A percentile compares a stretch with the other conserved stretches of the same genome.
phyloP scores from a whole-genome alignment of 92 coral and sea anemone species.

The Zoanthus solanderi region DNA sequence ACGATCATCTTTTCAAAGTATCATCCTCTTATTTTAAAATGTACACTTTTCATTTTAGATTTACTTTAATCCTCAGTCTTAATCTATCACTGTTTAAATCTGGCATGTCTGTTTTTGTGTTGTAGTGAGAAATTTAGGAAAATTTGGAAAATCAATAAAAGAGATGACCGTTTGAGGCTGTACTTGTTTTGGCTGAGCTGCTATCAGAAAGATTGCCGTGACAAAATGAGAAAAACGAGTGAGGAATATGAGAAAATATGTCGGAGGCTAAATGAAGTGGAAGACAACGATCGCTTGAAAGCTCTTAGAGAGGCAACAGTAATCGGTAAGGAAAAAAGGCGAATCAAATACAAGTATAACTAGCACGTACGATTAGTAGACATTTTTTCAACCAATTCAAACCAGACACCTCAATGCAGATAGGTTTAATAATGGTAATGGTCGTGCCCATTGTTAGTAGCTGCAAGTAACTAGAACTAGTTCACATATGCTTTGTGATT shows the following conservation, averaged over 20 bases:
- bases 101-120: neutral
- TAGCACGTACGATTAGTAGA: neutral
- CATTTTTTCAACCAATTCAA: no score
- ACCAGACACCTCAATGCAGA: no score
- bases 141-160: conserved; percentile 32
- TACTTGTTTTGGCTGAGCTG: conserved; percentile 78
- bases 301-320: conserved; percentile 76
- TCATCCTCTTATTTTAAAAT: no score
- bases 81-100: no score
- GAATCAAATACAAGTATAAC: neutral
- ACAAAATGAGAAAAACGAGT: conserved; percentile 50
- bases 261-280: conserved; percentile 72
- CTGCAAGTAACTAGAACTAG: no score
- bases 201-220: conserved; percentile 56
- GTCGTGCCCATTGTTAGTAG: neutral
- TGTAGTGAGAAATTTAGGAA: conserved; percentile 23
- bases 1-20: no score
- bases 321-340: conserved; percentile 60
- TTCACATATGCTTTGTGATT: no score
- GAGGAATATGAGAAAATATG: conserved; percentile 60
- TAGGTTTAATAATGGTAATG: no score
- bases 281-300: conserved; percentile 66
- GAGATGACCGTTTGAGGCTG: conserved; percentile 64
- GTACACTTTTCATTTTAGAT: no score
- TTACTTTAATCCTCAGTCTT: no score